Percentiles rank a stretch among this genome's conserved stretches.
phyloP scores from a whole-genome alignment of 30 jellyfish, hydroid and myxozoan genomes.

The Aurelia aurita region DNA sequence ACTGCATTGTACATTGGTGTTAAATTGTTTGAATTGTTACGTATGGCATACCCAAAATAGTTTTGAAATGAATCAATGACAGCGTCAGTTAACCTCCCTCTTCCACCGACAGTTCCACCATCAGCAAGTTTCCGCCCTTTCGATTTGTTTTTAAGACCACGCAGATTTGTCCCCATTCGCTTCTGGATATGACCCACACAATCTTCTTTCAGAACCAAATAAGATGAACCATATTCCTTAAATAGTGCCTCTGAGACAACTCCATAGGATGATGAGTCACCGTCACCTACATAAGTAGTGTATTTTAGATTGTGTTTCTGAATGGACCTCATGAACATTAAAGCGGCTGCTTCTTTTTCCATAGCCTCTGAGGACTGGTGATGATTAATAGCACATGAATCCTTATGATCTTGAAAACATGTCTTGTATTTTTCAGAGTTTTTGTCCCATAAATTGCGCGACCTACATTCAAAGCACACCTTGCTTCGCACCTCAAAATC shows the following conservation, averaged over 20 bases:
- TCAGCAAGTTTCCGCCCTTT: constrained; percentile 48
- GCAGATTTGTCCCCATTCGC: constrained; percentile 46
- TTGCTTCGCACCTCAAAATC: constrained; percentile 30
- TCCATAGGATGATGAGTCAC: constrained; percentile 41
- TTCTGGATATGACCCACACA: constrained; percentile 60
- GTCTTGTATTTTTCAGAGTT: constrained; percentile 11
- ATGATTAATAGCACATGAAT: constrained; percentile 19
- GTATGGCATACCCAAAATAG: constrained; percentile 42
- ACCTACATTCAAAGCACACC: constrained; percentile 45
- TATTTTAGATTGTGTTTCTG: constrained; percentile 19
- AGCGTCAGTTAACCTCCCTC: constrained; percentile 38
- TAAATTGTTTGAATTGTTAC: too few relatives aligned
- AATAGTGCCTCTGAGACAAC: constrained; percentile 37
- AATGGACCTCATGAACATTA: constrained; percentile 36
- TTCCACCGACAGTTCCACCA: constrained; percentile 36
- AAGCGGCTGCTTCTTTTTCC: constrained; percentile 39
- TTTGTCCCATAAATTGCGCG: constrained; percentile 23
- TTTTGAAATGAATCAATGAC: constrained; percentile 36
- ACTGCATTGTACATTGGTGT: constrained; percentile 33
- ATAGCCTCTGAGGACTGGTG: constrained; percentile 35
- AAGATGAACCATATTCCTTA: constrained; percentile 22
- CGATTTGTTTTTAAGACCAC: constrained; percentile 12
- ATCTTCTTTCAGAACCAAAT: constrained; percentile 37
- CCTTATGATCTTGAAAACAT: constrained; percentile 26
- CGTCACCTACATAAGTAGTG: constrained; percentile 52